phyloP scores from a whole-genome alignment of 1,140 invertebrate species.

The Dendrolimus punctatus region DNA sequence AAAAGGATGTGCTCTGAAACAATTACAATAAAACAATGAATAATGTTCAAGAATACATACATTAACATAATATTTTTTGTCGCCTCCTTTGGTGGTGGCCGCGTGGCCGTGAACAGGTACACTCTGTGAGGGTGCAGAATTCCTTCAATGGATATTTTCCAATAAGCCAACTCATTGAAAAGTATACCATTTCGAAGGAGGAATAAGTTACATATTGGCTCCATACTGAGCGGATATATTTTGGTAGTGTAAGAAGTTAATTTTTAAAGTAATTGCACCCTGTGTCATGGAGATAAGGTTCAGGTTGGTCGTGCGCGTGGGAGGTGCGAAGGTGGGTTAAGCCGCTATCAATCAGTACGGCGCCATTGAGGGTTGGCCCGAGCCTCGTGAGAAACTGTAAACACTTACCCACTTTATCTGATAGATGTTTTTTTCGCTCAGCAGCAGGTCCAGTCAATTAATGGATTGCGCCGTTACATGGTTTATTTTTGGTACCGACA shows the following conservation, averaged over 20 bases:
- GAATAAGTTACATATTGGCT: constrained; percentile 23
- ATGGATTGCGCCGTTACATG: constrained; percentile 67
- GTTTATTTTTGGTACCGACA: constrained; percentile 59
- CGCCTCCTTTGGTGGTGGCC: constrained; percentile 60
- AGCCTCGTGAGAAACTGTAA: constrained; percentile 68
- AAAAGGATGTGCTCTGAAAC: too few species aligned
- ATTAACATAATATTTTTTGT: constrained; percentile 71
- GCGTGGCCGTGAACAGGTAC: constrained; percentile 67
- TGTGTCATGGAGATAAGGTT: constrained; percentile 19
- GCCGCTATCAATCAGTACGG: constrained; percentile 68
- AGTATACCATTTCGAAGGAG: constrained; percentile 11
- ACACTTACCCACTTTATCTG: constrained; percentile 69
- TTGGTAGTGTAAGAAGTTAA: constrained; percentile 5
- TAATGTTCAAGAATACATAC: constrained; percentile 62
- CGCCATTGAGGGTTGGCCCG: constrained; percentile 66
- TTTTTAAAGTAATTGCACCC: constrained; percentile 12
- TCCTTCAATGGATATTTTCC: constrained; percentile 60
- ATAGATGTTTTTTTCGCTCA: constrained; percentile 62
- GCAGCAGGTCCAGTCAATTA: constrained; percentile 65
- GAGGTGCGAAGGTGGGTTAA: constrained; percentile 51
- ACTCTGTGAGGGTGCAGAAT: constrained; percentile 68
- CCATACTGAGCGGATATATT: constrained; percentile 9
- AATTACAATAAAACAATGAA: constrained; percentile 37
- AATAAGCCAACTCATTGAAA: constrained; percentile 3
- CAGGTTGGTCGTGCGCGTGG: constrained; percentile 15